Evolutionary conservation across 2,888 invertebrate species (phyloP).

Genomic region (Gortyna flavago): DNA sequence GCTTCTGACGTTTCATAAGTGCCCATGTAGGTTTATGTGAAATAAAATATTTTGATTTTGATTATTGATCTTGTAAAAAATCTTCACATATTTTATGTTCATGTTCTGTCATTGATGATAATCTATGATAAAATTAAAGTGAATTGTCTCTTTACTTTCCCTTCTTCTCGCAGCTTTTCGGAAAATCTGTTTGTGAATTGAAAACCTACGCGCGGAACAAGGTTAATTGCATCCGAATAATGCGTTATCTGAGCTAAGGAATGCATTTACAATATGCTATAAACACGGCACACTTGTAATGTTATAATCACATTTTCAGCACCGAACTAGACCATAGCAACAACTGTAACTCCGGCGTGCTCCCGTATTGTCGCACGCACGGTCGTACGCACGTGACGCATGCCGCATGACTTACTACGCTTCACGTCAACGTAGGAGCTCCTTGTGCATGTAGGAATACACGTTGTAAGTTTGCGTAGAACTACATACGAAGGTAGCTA

Average conservation of each 20-base stretch:
- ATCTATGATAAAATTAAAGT: background rate
- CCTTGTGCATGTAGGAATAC: background rate
- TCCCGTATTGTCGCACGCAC: slow-evolving; percentile 25
- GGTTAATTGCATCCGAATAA: background rate
- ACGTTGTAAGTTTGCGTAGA: background rate
- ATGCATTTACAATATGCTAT: background rate
- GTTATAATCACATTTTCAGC: background rate
- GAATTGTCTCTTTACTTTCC: background rate
- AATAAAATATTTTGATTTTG: no score
- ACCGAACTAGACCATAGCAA: background rate
- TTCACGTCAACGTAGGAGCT: slow-evolving; percentile 22
- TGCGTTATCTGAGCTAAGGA: background rate
- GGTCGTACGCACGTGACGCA: slow-evolving; percentile 38
- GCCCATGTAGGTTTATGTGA: no score
- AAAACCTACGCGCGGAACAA: no score
- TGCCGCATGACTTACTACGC: slow-evolving; percentile 33
- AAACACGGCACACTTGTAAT: background rate
- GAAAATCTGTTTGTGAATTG: background rate
- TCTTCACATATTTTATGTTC: background rate
- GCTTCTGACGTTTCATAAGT: no score
- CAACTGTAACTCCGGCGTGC: slow-evolving; percentile 3
- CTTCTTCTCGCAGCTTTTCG: background rate
- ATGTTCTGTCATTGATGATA: no score
- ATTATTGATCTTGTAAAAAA: no score
- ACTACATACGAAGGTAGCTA: background rate